These are phyloP conservation scores for Penaeus monodon DNA, from an alignment of 2,888 invertebrate genomes.

Conservation along the genomic window DNA sequence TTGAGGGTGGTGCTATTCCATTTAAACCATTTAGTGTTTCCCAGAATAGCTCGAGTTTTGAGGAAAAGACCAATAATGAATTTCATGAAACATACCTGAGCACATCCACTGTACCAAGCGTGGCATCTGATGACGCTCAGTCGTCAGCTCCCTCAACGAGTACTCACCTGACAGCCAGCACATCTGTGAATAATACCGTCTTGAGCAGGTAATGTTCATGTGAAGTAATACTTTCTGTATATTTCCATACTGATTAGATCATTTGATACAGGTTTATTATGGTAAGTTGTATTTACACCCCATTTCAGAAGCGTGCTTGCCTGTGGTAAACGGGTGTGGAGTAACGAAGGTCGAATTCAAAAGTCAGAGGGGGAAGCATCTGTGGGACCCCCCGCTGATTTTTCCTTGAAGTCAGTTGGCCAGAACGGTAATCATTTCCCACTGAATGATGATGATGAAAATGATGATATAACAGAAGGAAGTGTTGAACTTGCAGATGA, in stretches of 20 bases:
- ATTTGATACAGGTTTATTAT: neutral
- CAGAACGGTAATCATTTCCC: constrained; percentile 13
- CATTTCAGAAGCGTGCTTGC: constrained; percentile 28
- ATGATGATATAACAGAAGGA: constrained; percentile 52
- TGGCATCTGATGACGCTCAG: constrained; percentile 44
- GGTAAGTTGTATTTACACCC: neutral
- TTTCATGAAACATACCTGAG: constrained; percentile 20
- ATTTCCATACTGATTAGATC: neutral
- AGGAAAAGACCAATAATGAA: neutral
- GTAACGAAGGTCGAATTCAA: constrained; percentile 32
- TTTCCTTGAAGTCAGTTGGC: constrained; percentile 6
- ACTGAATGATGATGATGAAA: constrained; percentile 36
- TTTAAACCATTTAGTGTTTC: constrained; percentile 51
- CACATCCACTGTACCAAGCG: neutral
- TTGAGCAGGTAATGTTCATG: constrained; percentile 27
- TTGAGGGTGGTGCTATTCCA: constrained; percentile 46
- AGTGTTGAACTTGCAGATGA: constrained; percentile 52
- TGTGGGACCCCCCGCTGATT: constrained; percentile 16
- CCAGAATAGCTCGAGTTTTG: neutral
- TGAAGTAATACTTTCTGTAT: neutral
- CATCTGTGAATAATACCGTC: constrained; percentile 28
- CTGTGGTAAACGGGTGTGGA: constrained; percentile 33
- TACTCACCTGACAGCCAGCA: constrained; percentile 32
- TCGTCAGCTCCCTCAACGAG: constrained; percentile 41
- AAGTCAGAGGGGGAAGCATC: constrained; percentile 45